Percentiles rank a stretch among this genome's conserved stretches.
Conservation (phyloP, 2,113 vertebrate species). For the Cyrtonyx montezumae region DNA sequence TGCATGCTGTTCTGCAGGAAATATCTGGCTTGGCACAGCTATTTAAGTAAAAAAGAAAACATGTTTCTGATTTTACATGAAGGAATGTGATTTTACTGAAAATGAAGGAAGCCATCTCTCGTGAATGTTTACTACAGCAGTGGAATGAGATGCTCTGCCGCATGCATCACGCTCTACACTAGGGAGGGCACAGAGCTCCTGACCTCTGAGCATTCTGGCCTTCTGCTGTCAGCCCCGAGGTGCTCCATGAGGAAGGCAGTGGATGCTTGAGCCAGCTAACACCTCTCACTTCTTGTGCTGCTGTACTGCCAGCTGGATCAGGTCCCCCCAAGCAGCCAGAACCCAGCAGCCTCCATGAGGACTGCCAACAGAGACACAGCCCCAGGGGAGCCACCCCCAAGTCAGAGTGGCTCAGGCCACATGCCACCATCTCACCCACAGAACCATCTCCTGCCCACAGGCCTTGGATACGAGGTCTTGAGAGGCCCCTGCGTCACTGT, state of each 20-base stretch:
- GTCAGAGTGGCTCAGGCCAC: background rate
- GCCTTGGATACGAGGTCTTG: background rate
- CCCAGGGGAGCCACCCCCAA: background rate
- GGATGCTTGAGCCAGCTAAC: background rate
- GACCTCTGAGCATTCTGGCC: background rate
- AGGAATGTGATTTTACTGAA: background rate
- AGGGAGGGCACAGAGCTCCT: background rate
- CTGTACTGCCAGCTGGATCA: background rate
- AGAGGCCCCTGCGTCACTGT: background rate
- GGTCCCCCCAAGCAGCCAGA: background rate
- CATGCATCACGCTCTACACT: too few relatives aligned
- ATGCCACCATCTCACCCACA: too few relatives aligned
- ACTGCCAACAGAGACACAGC: accelerated
- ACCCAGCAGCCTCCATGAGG: background rate
- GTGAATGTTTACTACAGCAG: background rate
- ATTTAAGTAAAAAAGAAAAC: background rate
- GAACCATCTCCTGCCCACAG: background rate
- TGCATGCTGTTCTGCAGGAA: background rate
- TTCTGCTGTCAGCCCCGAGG: background rate
- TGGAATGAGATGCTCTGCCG: background rate
- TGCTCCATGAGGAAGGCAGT: background rate
- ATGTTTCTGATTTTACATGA: background rate
- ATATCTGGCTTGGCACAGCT: background rate
- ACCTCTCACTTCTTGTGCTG: background rate
- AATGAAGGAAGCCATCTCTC: background rate